Evolutionary conservation across 2,888 invertebrate genomes (phyloP).

Genomic region (Panopea generosa): DNA sequence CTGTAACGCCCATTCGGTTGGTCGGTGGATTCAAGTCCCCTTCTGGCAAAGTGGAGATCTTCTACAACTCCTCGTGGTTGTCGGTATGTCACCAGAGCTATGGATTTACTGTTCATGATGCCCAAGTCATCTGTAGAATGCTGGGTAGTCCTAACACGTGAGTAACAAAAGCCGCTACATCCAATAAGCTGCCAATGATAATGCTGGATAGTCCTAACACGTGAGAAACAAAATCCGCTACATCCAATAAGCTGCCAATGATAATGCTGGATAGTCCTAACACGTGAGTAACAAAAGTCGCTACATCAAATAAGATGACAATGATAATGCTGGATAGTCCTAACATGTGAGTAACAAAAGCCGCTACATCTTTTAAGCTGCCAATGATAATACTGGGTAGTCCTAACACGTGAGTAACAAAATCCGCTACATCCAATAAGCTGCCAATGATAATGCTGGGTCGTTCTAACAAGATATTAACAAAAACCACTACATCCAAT

Average conservation of each 20-base stretch:
- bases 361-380: not conserved
- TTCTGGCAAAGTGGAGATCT: constrained; percentile 2
- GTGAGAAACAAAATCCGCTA: too few relatives aligned
- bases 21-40: not conserved
- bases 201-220: too few relatives aligned
- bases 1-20: not conserved
- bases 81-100: constrained; percentile 14
- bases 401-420: not conserved
- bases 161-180: constrained; percentile 12
- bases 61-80: constrained; percentile 11
- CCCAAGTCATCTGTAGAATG: constrained; percentile 3
- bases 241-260: too few relatives aligned
- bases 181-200: too few relatives aligned
- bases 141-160: constrained; percentile 4
- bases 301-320: too few relatives aligned
- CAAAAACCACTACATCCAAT: too few relatives aligned
- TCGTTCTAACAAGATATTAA: too few relatives aligned
- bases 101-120: constrained; percentile 4
- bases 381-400: not conserved
- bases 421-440: too few relatives aligned
- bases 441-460: too few relatives aligned
- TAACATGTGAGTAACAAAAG: too few relatives aligned
- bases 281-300: too few relatives aligned
- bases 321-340: too few relatives aligned
- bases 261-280: not conserved